phyloP scores from a whole-genome alignment of 2,113 vertebrate species.

The Pomatorhinus ruficollis region DNA sequence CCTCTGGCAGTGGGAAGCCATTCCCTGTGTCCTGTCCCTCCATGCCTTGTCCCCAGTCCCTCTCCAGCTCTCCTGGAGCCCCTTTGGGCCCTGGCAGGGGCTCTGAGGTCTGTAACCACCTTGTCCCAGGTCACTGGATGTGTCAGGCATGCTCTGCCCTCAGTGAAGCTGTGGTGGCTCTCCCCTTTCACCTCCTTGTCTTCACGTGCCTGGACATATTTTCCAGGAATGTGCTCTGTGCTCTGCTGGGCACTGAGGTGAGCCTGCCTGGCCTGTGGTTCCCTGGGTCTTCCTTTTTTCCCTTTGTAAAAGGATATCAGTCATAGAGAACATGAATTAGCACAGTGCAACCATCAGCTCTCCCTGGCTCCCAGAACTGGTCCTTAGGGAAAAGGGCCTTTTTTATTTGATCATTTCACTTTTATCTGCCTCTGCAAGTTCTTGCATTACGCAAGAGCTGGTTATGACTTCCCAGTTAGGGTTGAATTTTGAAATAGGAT shows the following conservation, averaged over 20 bases:
- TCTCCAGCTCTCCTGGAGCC: neutral
- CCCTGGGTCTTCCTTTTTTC: neutral
- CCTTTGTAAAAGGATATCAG: neutral
- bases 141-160: neutral
- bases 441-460: neutral
- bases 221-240: neutral
- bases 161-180: neutral
- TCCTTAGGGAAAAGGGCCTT: neutral
- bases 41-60: neutral
- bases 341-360: neutral
- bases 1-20: neutral
- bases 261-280: neutral
- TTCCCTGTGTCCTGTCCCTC: neutral
- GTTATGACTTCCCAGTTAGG: constrained; percentile 2
- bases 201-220: neutral
- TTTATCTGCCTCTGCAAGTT: constrained; percentile 4
- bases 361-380: neutral
- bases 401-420: neutral
- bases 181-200: neutral
- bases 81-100: fast-evolving
- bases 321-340: neutral
- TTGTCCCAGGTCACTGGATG: neutral
- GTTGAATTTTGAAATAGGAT: neutral
- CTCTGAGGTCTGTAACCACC: neutral
- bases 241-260: neutral